These are phyloP conservation scores for Pseudopodoces humilis DNA, from an alignment of 2,113 vertebrate species.

Conservation along the genomic window DNA sequence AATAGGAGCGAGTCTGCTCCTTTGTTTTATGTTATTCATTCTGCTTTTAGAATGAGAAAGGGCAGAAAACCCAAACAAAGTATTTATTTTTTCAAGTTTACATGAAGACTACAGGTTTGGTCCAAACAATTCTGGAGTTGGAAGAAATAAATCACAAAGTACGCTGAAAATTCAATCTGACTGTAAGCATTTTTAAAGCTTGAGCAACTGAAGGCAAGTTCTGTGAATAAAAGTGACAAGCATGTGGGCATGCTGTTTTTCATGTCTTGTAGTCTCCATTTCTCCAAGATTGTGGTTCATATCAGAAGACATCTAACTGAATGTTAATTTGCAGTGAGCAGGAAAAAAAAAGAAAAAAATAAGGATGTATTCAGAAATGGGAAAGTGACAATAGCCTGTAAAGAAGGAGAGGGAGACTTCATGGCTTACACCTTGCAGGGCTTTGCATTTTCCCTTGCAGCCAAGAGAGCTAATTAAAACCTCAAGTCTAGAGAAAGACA, in stretches of 20 bases:
- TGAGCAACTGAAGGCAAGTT: background rate
- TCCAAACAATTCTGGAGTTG: background rate
- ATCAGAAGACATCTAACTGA: background rate
- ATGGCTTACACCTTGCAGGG: background rate
- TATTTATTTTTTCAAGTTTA: background rate
- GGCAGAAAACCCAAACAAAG: background rate
- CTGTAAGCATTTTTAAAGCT: background rate
- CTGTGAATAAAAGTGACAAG: background rate
- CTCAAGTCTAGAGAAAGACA: background rate
- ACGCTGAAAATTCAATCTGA: background rate
- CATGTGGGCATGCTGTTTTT: background rate
- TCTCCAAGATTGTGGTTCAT: background rate
- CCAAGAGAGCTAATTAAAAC: conserved; percentile 24
- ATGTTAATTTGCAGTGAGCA: background rate
- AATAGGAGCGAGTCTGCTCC: background rate
- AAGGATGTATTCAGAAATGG: background rate
- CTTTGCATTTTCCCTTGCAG: background rate
- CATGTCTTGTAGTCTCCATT: background rate
- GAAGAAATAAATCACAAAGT: background rate
- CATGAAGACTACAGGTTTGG: background rate
- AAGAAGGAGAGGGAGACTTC: background rate
- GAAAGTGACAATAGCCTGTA: background rate
- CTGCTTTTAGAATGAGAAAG: background rate
- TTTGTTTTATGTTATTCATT: background rate
- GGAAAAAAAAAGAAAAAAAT: background rate